phyloP scores from a whole-genome alignment of 2,113 vertebrate species.

The Nipponia nippon region DNA sequence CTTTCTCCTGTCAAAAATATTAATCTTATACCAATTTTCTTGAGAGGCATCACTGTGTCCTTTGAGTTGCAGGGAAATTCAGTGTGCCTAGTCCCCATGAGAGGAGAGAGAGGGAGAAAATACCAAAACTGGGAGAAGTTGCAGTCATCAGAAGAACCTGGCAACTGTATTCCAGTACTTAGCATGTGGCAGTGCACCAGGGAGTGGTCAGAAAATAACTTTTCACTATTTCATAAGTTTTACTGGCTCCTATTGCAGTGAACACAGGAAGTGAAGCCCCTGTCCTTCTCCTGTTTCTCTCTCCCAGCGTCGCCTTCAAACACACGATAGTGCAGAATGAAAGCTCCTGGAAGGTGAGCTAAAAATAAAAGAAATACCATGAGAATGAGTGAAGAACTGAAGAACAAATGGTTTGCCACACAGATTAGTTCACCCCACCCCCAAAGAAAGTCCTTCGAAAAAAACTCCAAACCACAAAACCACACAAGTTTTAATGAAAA shows the following conservation, averaged over 20 bases:
- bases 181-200: neutral
- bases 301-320: neutral
- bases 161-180: neutral
- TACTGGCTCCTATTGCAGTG: neutral
- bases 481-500: neutral
- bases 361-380: neutral
- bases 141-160: neutral
- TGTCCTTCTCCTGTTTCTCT: neutral
- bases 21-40: neutral
- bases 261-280: neutral
- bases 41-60: neutral
- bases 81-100: neutral
- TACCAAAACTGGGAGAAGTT: neutral
- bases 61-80: neutral
- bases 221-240: neutral
- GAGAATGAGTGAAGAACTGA: neutral
- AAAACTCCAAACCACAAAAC: neutral
- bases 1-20: neutral
- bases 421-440: rapidly evolving
- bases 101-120: neutral
- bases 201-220: neutral
- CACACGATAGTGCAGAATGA: neutral
- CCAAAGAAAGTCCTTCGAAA: rapidly evolving
- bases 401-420: neutral
- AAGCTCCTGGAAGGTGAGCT: neutral